These are phyloP conservation scores for Pterocles gutturalis DNA, from an alignment of 2,113 vertebrate genomes.

Conservation along the genomic window DNA sequence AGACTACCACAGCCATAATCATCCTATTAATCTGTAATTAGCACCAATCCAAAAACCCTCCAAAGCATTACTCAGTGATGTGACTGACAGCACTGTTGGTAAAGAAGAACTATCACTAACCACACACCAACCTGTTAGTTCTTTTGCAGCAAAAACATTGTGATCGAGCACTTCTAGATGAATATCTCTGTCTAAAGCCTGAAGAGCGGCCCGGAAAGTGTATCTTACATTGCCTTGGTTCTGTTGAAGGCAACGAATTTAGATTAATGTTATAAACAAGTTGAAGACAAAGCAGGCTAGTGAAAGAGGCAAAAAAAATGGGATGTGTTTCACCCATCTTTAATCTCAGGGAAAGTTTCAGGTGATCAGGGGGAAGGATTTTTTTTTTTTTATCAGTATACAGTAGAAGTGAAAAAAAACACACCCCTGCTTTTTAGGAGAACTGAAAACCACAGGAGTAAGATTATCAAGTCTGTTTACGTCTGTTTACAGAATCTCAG, in stretches of 20 bases:
- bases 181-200: constrained; percentile 81
- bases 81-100: background rate
- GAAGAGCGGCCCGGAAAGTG: constrained; percentile 82
- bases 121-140: constrained; percentile 80
- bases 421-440: background rate
- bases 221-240: constrained; percentile 82
- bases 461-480: background rate
- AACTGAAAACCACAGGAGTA: background rate
- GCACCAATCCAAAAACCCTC: background rate
- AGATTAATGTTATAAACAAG: background rate
- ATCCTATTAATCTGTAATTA: background rate
- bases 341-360: background rate
- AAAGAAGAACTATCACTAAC: no score
- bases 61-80: background rate
- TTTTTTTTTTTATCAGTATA: background rate
- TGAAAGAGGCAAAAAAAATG: background rate
- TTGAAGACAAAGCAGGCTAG: background rate
- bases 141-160: constrained; percentile 85
- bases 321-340: rapidly evolving
- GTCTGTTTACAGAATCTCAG: no score
- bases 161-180: constrained; percentile 80
- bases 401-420: background rate
- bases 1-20: background rate
- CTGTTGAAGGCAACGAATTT: constrained; percentile 51
- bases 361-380: rapidly evolving